Evolutionary conservation across 2,113 vertebrate genomes (phyloP), one percentile per base, ranked within the genome.

Genomic region (Origma solitaria): DNA sequence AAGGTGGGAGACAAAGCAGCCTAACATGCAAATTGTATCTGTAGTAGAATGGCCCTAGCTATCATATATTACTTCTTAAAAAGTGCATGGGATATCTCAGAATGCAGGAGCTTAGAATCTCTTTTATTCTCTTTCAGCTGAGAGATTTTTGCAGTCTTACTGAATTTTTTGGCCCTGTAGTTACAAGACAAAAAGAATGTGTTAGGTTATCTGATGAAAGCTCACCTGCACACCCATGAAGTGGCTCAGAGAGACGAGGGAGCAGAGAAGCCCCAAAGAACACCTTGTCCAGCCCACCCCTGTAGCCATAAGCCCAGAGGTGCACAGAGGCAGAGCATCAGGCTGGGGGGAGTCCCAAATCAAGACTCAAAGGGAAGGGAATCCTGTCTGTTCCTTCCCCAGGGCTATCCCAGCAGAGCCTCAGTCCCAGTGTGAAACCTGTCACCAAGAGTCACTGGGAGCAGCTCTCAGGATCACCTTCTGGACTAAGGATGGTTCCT

Each of bases 321-420:
- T 75, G 9, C 20, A 49, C 31, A 56, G 15, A 10, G 19, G 4
- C 14, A 51, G 9, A n/a, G 9, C 7, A 62, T 13, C 33, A 16
- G 31, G 15, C 9, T 37, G 3, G 5, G 10, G 11, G 2, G 1
- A 66, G 50, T 5, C 17, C 14, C 37, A 76, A 8, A 0, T 50
- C 57, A 61, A 73, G 54, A 16, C 18, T 78, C 50, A 50, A n/a
- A 44, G 31, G 28, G n/a, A 77, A 83, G 37, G 13, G 16, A 27
- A 69, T 15, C 8, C 30, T 51, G 5, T 6, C 25, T 5, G 2
- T 3, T 11, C 1, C 9, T 5, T 25, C 25, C 14, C 28, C 47
- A 42, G 25, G 28, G 35, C 50, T 75, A 45, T 11, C 25, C 30
- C 47, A 60, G 22, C 15, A 88, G 5, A 82, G 0, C 13, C 33